Evolutionary conservation across 2,797 vertebrate species (phyloP).

Genomic region (Dermochelys coriacea): DNA sequence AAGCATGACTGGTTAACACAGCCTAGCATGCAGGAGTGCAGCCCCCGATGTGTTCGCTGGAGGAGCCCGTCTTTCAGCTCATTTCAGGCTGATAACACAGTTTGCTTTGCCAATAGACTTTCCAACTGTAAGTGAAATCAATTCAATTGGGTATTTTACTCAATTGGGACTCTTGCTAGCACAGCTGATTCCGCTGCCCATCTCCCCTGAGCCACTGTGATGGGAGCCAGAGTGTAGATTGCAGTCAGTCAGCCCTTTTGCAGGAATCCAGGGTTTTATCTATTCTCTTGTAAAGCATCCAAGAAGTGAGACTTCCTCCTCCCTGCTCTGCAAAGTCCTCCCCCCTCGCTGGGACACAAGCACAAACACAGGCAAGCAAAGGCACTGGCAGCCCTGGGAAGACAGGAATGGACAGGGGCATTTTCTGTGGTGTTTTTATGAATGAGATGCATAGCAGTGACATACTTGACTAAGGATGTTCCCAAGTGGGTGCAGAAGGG

Average conservation of each 20-base stretch:
- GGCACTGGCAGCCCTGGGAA: background rate
- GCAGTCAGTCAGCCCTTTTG: rapidly evolving
- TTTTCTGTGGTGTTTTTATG: background rate
- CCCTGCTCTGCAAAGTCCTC: background rate
- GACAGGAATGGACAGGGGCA: background rate
- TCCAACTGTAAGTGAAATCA: background rate
- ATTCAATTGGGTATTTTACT: background rate
- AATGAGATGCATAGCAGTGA: background rate
- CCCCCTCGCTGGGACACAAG: rapidly evolving
- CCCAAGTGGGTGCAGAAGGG: no score
- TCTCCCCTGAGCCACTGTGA: background rate
- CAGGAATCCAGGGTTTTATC: background rate
- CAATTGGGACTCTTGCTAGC: background rate
- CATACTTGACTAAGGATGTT: background rate
- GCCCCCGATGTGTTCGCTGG: rapidly evolving
- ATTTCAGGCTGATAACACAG: background rate
- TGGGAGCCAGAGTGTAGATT: background rate
- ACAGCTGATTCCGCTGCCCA: background rate
- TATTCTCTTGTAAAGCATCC: background rate
- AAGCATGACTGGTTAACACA: background rate
- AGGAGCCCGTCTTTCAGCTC: rapidly evolving
- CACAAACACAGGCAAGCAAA: background rate
- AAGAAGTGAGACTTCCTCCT: background rate
- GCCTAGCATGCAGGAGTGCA: background rate
- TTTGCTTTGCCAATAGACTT: background rate